A percentile compares a stretch with the other conserved stretches of the same genome.
These are phyloP conservation scores for Okapia johnstoni DNA, from an alignment of 2,113 vertebrate genomes.

Conservation along the genomic window DNA sequence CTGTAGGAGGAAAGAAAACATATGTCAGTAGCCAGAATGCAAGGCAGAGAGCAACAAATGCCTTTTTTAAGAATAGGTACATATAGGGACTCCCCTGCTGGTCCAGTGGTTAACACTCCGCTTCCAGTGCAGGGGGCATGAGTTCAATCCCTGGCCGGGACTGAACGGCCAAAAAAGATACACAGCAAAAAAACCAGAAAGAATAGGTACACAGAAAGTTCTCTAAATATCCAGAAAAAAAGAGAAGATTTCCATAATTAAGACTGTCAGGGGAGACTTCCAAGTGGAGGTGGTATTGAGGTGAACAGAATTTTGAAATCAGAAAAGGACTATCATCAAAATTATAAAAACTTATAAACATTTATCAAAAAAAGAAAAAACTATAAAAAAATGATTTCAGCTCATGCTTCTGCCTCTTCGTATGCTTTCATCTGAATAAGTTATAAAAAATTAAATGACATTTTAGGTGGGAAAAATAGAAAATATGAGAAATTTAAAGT, in stretches of 20 bases:
- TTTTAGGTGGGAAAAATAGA: neutral
- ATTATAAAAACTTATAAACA: neutral
- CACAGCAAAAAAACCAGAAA: neutral
- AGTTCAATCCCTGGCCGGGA: neutral
- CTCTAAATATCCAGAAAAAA: neutral
- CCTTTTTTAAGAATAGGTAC: neutral
- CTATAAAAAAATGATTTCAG: neutral
- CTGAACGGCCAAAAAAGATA: too few relatives aligned
- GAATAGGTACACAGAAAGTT: neutral
- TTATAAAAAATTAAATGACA: neutral
- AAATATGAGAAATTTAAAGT: neutral
- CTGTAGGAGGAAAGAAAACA: neutral
- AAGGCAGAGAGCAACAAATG: neutral
- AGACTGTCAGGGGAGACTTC: neutral
- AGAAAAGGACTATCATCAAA: neutral
- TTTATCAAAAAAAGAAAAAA: neutral
- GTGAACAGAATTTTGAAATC: neutral
- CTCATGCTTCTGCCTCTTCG: neutral
- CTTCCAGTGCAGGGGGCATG: neutral
- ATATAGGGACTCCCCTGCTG: neutral
- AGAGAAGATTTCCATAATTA: neutral
- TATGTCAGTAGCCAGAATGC: neutral
- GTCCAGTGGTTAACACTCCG: neutral
- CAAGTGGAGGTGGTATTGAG: neutral
- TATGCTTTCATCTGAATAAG: neutral